Evolutionary conservation across 2,888 invertebrate species (phyloP).

Genomic region (Helobdella robusta): DNA sequence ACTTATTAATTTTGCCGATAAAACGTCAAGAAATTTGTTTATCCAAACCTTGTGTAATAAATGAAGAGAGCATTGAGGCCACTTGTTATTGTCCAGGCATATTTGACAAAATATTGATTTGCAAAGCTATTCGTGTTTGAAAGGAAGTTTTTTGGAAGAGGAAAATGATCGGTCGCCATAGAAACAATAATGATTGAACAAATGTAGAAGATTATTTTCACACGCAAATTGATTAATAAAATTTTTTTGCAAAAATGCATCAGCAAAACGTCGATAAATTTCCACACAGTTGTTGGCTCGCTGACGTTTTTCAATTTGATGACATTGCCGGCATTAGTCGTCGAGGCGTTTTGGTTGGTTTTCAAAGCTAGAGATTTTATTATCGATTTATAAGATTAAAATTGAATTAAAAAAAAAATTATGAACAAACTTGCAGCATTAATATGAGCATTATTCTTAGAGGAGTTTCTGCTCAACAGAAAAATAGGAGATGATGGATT

Average conservation of each 20-base stretch:
- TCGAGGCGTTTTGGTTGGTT: too few species aligned
- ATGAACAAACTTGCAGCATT: too few species aligned
- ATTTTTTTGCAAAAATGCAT: constrained; percentile 78
- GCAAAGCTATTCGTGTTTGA: constrained; percentile 81
- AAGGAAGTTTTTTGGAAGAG: constrained; percentile 66
- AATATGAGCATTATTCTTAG: too few species aligned
- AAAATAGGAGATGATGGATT: too few species aligned
- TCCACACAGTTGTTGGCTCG: constrained; percentile 69
- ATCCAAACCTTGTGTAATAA: constrained; percentile 60
- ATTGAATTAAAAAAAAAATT: too few species aligned
- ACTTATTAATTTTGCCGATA: too few species aligned
- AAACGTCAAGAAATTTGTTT: too few species aligned
- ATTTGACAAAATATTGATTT: constrained; percentile 86
- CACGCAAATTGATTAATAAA: constrained; percentile 68
- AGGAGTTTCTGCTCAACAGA: too few species aligned
- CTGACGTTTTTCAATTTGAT: constrained; percentile 55
- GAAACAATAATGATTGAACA: constrained; percentile 60
- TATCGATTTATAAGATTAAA: too few species aligned
- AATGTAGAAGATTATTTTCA: constrained; percentile 76
- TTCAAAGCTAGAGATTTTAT: too few species aligned
- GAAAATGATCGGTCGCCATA: constrained; percentile 61
- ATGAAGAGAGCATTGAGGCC: constrained; percentile 69
- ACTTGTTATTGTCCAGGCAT: constrained; percentile 94
- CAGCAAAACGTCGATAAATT: constrained; percentile 70
- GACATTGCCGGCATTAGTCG: too few species aligned